Evolutionary conservation across 2,888 invertebrate genomes (phyloP).

Genomic region (Rhingia rostrata): DNA sequence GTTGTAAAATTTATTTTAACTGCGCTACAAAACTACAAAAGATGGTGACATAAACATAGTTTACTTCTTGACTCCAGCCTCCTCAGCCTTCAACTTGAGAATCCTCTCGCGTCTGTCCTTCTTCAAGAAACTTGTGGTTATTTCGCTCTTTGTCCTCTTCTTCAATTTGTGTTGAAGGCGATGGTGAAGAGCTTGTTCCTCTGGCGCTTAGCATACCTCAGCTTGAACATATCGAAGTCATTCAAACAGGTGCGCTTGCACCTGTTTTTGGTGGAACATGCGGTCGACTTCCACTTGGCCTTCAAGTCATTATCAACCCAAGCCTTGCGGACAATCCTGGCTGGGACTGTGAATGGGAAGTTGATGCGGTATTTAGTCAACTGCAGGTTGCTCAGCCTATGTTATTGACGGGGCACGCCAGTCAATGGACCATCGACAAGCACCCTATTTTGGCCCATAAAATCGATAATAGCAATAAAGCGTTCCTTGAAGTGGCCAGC

Average conservation of each 20-base stretch:
- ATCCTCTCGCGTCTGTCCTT: constrained; percentile 82
- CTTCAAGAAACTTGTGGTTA: constrained; percentile 83
- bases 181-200: constrained; percentile 92
- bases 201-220: constrained; percentile 94
- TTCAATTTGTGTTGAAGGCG: constrained; percentile 89
- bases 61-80: constrained; percentile 84
- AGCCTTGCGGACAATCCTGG: constrained; percentile 93
- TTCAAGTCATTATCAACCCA: constrained; percentile 94
- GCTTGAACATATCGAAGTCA: constrained; percentile 98
- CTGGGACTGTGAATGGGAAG: constrained; percentile 93
- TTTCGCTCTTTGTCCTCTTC: constrained; percentile 86
- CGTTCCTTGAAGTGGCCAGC: constrained; percentile 96
- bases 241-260: constrained; percentile 93
- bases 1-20: constrained; percentile 66
- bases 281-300: constrained; percentile 94
- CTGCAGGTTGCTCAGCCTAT: constrained; percentile 95
- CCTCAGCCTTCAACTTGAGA: constrained; percentile 82
- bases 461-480: constrained; percentile 96
- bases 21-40: constrained; percentile 67
- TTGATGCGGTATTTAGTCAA: constrained; percentile 95
- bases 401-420: constrained; percentile 90
- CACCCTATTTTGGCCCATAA: constrained; percentile 98
- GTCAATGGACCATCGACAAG: constrained; percentile 96
- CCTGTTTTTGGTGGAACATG: constrained; percentile 95
- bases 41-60: constrained; percentile 51